Base-by-base conservation (phyloP, 35 echinoderm and acorn worm species). In the Chiridota heheva region DNA sequence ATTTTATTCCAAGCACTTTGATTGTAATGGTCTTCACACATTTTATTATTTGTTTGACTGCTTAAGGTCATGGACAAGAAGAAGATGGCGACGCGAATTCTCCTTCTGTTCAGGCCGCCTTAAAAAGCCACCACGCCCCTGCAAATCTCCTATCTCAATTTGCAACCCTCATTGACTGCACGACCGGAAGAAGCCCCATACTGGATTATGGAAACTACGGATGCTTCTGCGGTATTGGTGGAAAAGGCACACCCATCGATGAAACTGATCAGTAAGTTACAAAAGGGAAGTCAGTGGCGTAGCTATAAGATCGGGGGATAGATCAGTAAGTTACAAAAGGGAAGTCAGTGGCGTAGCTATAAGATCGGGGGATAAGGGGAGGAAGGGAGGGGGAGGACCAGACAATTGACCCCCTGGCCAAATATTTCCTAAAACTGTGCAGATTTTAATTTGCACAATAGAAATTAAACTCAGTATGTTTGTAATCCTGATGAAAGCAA, bases 221-320 rank as follows among this genome's bases (percentile, higher is more conserved):
- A 26, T 85, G 82, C 55, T 75, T 59, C 56, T 85, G 82, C 45
- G 82, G 82, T 15, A 4, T 85, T 85, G 82, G 82, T 18, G 82
- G 82, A 34, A 59, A 43, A 56, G 82, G 69, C 16, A 28, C 4
- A 36, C 81, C 81, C 20, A 13, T 84, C 1, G 81, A 84, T 60
- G 81, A 39, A 36, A 70, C 65, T 13, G 81, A 84, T 48, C 38
- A 53, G 81, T 84, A 59, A 82, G 78, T 82, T 7, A 12, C 8
- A 51, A 51, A n/a, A 51, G 8, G 8, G 47, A n/a, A 12, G 47
- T 51, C 47, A n/a, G n/a, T n/a, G n/a, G 8, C 47, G n/a, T 51
- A 51, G 47, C 8, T 8, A 51, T 51, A n/a, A n/a, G 47, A 12
- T 8, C 47, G n/a, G n/a, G n/a, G 8, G n/a, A 12, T 51, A 51